Conservation (phyloP, 1,140 invertebrate genomes). For the Drosophila parvula region DNA sequence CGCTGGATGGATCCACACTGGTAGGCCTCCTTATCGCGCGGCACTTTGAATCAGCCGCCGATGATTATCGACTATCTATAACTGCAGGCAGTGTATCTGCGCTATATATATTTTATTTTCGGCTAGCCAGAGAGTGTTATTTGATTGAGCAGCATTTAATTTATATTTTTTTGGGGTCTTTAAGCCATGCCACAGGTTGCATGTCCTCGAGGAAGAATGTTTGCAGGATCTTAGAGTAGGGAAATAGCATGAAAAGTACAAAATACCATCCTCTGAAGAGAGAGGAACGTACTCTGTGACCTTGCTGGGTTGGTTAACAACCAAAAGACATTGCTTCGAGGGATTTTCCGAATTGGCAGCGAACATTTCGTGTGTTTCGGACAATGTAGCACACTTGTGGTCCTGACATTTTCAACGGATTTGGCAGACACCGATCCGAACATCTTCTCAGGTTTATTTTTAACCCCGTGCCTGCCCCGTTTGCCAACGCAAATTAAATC, state of each 20-base stretch:
- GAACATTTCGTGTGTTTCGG: constrained; percentile 24
- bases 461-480: constrained; percentile 33
- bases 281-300: constrained; percentile 19
- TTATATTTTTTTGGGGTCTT: constrained; percentile 26
- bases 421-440: constrained; percentile 34
- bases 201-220: constrained; percentile 4
- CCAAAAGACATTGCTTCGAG: constrained; percentile 36
- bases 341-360: constrained; percentile 45
- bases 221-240: background rate
- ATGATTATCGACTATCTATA: constrained; percentile 60
- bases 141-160: constrained; percentile 44
- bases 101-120: constrained; percentile 10
- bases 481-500: constrained; percentile 25
- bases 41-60: constrained; percentile 72
- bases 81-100: constrained; percentile 12
- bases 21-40: constrained; percentile 55
- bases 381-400: constrained; percentile 57
- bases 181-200: constrained; percentile 54
- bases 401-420: constrained; percentile 70
- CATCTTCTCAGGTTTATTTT: constrained; percentile 58
- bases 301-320: constrained; percentile 48
- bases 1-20: constrained; percentile 11
- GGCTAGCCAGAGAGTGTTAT: constrained; percentile 1
- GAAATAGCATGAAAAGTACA: background rate
- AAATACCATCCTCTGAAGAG: background rate